Evolutionary conservation across 2,888 invertebrate genomes (phyloP), one percentile per base, ranked within the genome.

Genomic region (Pterostichus madidus): DNA sequence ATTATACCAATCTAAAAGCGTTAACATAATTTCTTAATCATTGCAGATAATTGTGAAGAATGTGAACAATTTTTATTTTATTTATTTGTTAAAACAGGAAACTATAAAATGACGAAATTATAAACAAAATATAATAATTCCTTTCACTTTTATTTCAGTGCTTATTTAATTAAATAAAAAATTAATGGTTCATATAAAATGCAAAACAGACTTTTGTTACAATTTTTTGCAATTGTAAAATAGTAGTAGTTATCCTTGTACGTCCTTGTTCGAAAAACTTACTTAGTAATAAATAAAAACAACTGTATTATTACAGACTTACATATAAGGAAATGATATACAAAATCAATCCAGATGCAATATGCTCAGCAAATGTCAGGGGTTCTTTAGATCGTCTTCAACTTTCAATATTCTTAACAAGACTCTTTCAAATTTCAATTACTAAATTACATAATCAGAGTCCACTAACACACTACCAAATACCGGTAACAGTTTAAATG

Each of bases 101-200:
- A 35, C n/a, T 6, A 39, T n/a, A 64, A 64, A 39, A 64, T 64
- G 32, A 17, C 15, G 32, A 64, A 64, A 64, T 15, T 35, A 32
- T 8, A 39, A 13, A 39, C 35, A 64, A 35, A 35, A 4, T 32
- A 64, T 7, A 35, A 15, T 32, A 64, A 13, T 35, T 13, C 64
- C 64, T 64, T 64, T 64, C 64, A 39, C 35, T 64, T 32, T 59
- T 31, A 59, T 59, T 59, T 31, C 31, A 59, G 17, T 59, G 11
- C 13, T 31, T 31, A 59, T 4, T 3, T 59, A 17, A 11, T 49
- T 49, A 2, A n/a, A 49, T 2, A 11, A 31, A 11, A 31, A 59
- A 31, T 8, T 31, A 59, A 59, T 31, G 15, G 39, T 53, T 53
- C 17, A 53, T 15, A 59, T 31, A 31, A 24, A 59, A 31, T 59